phyloP scores from a whole-genome alignment of 2,113 vertebrate species.

The Strigops habroptila region DNA sequence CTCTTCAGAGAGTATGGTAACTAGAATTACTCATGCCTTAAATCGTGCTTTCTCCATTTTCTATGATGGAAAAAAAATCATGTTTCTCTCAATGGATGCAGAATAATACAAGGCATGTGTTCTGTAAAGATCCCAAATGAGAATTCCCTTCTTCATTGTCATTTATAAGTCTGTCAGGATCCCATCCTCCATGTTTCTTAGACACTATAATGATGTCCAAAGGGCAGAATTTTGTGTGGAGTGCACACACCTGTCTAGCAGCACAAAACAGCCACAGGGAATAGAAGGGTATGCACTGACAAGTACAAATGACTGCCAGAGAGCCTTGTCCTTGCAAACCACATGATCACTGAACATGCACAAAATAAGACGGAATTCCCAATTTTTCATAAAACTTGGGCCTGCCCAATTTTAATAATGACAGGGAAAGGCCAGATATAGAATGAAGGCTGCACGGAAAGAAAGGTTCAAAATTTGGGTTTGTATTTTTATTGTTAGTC shows the following conservation, averaged over 20 bases:
- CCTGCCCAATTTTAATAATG: neutral
- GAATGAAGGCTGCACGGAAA: neutral
- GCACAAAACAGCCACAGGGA: conserved; percentile 37
- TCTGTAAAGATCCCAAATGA: neutral
- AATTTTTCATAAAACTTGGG: neutral
- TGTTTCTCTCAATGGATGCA: neutral
- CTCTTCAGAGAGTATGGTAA: neutral
- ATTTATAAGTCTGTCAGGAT: conserved; percentile 52
- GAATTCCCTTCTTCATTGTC: neutral
- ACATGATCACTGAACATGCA: neutral
- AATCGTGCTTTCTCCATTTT: neutral
- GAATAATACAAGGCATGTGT: neutral
- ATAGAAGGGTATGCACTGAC: conserved; percentile 34
- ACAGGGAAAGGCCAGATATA: neutral
- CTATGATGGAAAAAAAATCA: neutral
- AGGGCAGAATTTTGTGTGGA: conserved; percentile 41
- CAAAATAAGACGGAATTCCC: neutral
- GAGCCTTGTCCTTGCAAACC: neutral
- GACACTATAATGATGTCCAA: conserved; percentile 41
- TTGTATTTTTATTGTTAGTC: neutral
- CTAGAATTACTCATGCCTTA: neutral
- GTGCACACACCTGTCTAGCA: conserved; percentile 52
- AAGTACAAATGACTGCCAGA: conserved; percentile 47
- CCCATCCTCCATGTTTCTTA: conserved; percentile 6
- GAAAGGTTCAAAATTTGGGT: neutral